Conservation (phyloP, 2,888 invertebrate species). For the Mythimna albipuncta region DNA sequence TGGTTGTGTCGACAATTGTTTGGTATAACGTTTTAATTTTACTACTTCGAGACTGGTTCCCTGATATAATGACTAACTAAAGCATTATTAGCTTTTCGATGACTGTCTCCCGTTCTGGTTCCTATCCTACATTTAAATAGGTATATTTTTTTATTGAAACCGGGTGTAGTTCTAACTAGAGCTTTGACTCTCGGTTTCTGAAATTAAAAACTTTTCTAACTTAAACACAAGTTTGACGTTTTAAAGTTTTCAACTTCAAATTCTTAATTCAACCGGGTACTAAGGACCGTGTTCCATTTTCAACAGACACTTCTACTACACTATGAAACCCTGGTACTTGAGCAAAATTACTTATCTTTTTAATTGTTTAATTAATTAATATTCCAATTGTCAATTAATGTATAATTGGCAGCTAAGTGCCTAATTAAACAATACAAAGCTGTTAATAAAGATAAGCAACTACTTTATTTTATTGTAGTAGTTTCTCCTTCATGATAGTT, state of each 20-base stretch:
- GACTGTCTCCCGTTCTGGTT: not conserved
- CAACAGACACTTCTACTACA: not conserved
- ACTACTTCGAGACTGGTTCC: not conserved
- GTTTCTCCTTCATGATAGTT: conserved; percentile 6
- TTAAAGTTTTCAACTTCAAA: not conserved
- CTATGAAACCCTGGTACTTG: conserved; percentile 26
- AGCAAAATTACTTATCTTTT: conserved; percentile 2
- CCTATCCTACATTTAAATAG: too few relatives aligned
- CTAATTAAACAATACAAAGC: conserved; percentile 6
- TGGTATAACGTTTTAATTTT: not conserved
- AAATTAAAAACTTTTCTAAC: too few relatives aligned
- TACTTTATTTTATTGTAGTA: conserved; percentile 10
- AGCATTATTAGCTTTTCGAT: not conserved
- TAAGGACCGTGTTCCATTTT: not conserved
- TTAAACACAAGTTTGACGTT: too few relatives aligned
- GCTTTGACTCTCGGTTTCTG: too few relatives aligned
- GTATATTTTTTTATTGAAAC: not conserved
- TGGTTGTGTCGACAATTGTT: too few relatives aligned
- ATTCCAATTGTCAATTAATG: not conserved
- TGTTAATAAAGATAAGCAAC: conserved; percentile 12
- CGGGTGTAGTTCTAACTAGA: not conserved
- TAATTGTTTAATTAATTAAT: conserved; percentile 2
- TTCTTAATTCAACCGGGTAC: not conserved
- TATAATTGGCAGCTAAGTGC: conserved; percentile 1
- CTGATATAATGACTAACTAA: not conserved